Evolutionary conservation across 2,888 invertebrate species (phyloP).

Genomic region (Syrphus vitripennis): DNA sequence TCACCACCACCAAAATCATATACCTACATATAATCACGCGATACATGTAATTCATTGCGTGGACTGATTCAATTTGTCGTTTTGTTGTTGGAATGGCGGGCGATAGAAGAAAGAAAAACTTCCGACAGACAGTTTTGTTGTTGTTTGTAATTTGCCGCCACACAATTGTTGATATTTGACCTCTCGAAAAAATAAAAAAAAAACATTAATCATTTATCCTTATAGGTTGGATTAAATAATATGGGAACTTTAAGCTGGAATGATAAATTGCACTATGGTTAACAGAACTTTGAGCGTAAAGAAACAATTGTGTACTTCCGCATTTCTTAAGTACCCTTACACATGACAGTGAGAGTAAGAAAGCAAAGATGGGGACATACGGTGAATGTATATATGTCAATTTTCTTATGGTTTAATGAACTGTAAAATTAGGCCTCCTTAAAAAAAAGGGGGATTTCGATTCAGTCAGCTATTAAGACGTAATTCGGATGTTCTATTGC

Average conservation of each 20-base stretch:
- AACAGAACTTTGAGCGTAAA: background rate
- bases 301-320: background rate
- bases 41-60: slow-evolving; percentile 23
- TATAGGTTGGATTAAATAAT: slow-evolving; percentile 48
- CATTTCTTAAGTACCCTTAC: background rate
- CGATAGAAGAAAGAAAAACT: slow-evolving; percentile 18
- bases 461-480: too few relatives aligned
- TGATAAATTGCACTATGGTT: slow-evolving; percentile 42
- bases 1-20: background rate
- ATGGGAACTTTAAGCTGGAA: slow-evolving; percentile 34
- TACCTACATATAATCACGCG: slow-evolving; percentile 3
- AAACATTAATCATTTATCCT: slow-evolving; percentile 60
- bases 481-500: too few relatives aligned
- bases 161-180: slow-evolving; percentile 64
- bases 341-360: background rate
- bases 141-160: slow-evolving; percentile 60
- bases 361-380: background rate
- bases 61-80: slow-evolving; percentile 42
- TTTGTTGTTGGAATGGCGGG: background rate
- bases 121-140: slow-evolving; percentile 50
- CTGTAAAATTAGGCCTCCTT: background rate
- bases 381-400: background rate
- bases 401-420: background rate
- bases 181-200: too few relatives aligned
- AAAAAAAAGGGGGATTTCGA: background rate